Evolutionary conservation across 2,797 vertebrate genomes (phyloP).

Genomic region (Rhynchotus rufescens): DNA sequence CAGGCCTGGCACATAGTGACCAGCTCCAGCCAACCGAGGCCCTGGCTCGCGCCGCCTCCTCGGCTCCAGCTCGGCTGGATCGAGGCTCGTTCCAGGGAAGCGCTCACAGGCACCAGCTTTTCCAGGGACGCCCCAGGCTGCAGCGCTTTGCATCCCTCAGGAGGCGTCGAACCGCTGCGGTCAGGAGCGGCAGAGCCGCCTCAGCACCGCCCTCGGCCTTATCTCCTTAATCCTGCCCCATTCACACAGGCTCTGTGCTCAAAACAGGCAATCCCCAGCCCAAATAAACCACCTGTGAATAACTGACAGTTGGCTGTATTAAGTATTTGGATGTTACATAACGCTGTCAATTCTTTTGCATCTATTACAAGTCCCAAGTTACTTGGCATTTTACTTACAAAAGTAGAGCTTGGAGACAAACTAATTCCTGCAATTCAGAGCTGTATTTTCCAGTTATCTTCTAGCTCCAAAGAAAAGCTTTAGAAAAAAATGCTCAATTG

Average conservation of each 20-base stretch:
- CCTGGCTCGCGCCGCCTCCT: background rate
- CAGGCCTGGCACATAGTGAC: background rate
- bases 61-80: background rate
- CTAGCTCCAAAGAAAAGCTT: background rate
- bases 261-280: background rate
- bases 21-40: background rate
- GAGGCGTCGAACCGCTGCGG: background rate
- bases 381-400: background rate
- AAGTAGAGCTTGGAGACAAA: background rate
- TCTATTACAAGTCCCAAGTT: background rate
- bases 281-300: background rate
- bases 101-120: accelerated
- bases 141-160: background rate
- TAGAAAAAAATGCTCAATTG: background rate
- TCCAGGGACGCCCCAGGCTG: background rate
- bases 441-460: background rate
- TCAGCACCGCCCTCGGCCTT: background rate
- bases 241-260: background rate
- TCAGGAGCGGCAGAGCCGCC: background rate
- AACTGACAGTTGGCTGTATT: background rate
- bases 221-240: background rate
- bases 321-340: background rate
- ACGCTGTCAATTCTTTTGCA: accelerated
- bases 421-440: background rate
- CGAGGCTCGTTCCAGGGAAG: background rate